These are phyloP conservation scores for Ammospiza nelsoni DNA, from an alignment of 2,113 vertebrate species.

Conservation along the genomic window DNA sequence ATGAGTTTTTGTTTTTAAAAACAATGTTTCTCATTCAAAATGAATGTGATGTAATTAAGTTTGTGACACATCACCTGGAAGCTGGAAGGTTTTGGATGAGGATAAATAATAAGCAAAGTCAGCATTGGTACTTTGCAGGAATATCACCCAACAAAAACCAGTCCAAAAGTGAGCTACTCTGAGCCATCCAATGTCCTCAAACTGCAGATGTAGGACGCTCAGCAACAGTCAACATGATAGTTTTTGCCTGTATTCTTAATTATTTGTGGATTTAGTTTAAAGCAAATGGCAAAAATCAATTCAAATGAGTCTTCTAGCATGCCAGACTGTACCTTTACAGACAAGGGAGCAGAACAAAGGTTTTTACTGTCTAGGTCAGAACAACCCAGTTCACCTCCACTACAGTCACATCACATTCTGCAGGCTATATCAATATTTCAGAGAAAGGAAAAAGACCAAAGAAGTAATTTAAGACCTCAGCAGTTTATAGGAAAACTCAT, in stretches of 20 bases:
- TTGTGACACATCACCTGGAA: neutral
- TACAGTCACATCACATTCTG: neutral
- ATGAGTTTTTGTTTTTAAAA: neutral
- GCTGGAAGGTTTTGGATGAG: neutral
- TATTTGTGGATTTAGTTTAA: conserved; percentile 38
- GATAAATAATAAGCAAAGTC: neutral
- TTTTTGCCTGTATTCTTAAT: neutral
- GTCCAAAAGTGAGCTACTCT: neutral
- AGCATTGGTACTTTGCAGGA: neutral
- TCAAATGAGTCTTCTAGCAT: neutral
- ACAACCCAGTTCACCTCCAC: neutral
- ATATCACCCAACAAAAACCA: neutral
- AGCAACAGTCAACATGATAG: neutral
- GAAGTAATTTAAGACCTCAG: neutral
- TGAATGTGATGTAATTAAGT: neutral
- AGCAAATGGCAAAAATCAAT: conserved; percentile 17
- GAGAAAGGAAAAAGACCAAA: neutral
- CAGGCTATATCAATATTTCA: neutral
- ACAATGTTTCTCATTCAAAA: neutral
- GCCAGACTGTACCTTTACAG: neutral
- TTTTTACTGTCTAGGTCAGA: neutral
- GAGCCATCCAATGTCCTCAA: conserved; percentile 14
- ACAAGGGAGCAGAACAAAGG: neutral
- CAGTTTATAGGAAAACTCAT: neutral
- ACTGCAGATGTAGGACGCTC: conserved; percentile 11